These are phyloP conservation scores for Spheniscus humboldti DNA, from an alignment of 2,797 vertebrate genomes.

Conservation along the genomic window DNA sequence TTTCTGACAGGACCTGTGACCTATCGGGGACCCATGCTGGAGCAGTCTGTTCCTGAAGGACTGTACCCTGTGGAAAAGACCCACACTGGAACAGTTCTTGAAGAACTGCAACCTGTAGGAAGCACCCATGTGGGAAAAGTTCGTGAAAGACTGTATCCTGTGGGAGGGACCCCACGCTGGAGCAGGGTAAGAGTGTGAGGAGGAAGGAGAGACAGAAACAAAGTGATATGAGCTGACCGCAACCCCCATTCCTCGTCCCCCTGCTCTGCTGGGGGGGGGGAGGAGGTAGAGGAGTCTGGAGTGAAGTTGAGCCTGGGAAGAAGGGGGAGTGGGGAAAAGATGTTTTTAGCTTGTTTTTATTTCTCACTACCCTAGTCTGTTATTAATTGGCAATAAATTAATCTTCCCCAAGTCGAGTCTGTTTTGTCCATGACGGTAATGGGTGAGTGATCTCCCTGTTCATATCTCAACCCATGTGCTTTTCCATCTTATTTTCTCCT, in stretches of 20 bases:
- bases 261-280: rapidly evolving
- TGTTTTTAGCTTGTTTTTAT: not conserved
- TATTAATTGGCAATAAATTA: not conserved
- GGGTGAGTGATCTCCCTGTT: not conserved
- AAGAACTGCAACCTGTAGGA: not conserved
- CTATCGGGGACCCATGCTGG: not conserved
- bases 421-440: not conserved
- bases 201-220: not conserved
- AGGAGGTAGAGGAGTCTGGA: not conserved
- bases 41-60: not conserved
- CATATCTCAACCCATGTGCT: not conserved
- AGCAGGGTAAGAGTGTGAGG: not conserved
- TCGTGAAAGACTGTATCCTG: not conserved
- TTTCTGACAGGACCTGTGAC: not conserved
- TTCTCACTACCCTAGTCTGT: not conserved
- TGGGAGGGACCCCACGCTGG: not conserved
- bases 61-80: not conserved
- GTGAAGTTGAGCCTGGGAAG: not conserved
- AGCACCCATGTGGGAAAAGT: not conserved
- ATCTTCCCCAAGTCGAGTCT: not conserved
- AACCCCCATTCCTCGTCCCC: not conserved
- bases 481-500: not conserved
- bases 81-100: not conserved
- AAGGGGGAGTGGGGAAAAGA: not conserved
- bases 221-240: rapidly evolving